Evolutionary conservation across 2,888 invertebrate genomes (phyloP).

Genomic region (Junonia oenone): DNA sequence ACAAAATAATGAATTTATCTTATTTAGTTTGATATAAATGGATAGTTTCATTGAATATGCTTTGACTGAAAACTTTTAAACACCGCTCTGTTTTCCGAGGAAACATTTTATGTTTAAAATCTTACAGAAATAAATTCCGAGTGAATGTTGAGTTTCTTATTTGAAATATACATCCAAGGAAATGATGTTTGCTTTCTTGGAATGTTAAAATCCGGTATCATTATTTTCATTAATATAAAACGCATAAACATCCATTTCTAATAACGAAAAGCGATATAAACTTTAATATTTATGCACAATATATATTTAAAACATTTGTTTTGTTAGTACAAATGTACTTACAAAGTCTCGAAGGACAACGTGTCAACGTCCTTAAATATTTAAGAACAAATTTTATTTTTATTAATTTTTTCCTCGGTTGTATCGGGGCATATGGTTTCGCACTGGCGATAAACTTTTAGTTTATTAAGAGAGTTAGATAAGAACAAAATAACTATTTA

Average conservation of each 20-base stretch:
- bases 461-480: no score
- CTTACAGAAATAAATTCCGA: background rate
- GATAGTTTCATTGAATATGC: conserved; percentile 1
- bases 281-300: no score
- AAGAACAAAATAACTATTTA: no score
- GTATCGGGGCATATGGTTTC: no score
- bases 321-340: no score
- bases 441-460: no score
- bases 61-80: background rate
- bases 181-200: background rate
- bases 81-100: background rate
- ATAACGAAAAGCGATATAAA: no score
- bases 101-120: background rate
- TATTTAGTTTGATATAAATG: background rate
- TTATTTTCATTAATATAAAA: background rate
- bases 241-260: background rate
- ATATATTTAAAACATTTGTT: no score
- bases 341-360: no score
- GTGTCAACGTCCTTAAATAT: no score
- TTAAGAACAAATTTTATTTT: no score
- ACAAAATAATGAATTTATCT: conserved; percentile 1
- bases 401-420: no score
- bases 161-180: background rate
- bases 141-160: background rate
- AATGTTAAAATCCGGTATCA: background rate